phyloP scores from a whole-genome alignment of 2,113 vertebrate species.

The Trichomycterus rosablanca region DNA sequence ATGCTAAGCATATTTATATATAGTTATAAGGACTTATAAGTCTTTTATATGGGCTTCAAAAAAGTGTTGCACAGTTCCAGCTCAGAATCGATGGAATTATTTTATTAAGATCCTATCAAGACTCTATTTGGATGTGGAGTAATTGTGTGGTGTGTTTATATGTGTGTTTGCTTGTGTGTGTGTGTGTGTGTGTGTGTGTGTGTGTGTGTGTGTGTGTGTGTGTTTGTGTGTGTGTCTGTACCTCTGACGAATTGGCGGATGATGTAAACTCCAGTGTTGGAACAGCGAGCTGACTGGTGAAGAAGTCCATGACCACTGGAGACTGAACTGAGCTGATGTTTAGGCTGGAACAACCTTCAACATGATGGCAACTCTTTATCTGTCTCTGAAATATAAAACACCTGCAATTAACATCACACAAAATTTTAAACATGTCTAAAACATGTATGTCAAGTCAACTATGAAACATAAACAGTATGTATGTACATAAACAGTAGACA shows the following conservation, averaged over 20 bases:
- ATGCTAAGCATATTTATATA: too few species aligned
- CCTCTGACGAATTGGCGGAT: constrained; percentile 28
- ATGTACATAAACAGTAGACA: too few species aligned
- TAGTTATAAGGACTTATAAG: too few species aligned
- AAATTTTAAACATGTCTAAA: background rate
- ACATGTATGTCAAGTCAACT: background rate
- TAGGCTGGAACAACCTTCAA: constrained; percentile 65
- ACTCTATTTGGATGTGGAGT: too few species aligned
- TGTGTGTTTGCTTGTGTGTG: too few species aligned
- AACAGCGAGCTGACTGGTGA: constrained; percentile 85
- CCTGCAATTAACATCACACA: background rate
- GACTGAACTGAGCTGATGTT: constrained; percentile 82
- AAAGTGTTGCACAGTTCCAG: too few species aligned
- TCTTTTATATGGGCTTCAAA: too few species aligned
- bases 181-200: constrained; percentile 6
- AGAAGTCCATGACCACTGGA: constrained; percentile 80
- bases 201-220: background rate
- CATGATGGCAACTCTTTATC: constrained; percentile 71
- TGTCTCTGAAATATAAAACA: constrained; percentile 71
- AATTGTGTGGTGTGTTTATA: too few species aligned
- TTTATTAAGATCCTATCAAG: too few species aligned
- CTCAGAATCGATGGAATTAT: too few species aligned
- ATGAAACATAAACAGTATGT: too few species aligned
- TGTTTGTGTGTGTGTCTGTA: constrained; percentile 17
- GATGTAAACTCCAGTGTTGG: constrained; percentile 74